phyloP scores from a whole-genome alignment of 2,113 vertebrate species.

The Perca flavescens region DNA sequence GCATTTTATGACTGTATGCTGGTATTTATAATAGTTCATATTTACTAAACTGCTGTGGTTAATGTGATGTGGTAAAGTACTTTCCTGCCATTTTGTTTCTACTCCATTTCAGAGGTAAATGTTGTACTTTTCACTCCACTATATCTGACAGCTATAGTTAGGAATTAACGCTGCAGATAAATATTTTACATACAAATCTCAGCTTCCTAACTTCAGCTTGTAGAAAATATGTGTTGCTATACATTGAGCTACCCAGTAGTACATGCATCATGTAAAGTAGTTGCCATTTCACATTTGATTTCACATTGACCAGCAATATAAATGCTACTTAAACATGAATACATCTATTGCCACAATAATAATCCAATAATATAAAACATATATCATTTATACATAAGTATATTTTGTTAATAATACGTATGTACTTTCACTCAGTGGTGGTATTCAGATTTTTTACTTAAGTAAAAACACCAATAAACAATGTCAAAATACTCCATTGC shows the following conservation, averaged over 20 bases:
- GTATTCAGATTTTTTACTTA: neutral
- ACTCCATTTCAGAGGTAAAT: too few species aligned
- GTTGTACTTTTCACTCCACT: too few species aligned
- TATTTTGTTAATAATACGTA: neutral
- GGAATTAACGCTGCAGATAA: neutral
- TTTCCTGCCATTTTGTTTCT: neutral
- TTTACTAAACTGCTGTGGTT: neutral
- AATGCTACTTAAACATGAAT: neutral
- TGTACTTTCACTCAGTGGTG: neutral
- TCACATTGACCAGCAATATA: neutral
- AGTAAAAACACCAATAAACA: neutral
- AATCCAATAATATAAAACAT: neutral
- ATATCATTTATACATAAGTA: too few species aligned
- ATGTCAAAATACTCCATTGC: neutral
- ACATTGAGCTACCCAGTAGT: neutral
- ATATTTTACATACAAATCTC: neutral
- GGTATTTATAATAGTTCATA: neutral
- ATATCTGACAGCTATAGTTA: too few species aligned
- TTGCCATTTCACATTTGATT: too few species aligned
- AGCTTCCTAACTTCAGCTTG: neutral
- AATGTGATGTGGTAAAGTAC: neutral
- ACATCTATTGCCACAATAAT: neutral
- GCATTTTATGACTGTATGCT: neutral
- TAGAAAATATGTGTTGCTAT: neutral
- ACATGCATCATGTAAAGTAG: neutral